Conservation (phyloP, 1,140 invertebrate species). For the Hyles euphorbiae region DNA sequence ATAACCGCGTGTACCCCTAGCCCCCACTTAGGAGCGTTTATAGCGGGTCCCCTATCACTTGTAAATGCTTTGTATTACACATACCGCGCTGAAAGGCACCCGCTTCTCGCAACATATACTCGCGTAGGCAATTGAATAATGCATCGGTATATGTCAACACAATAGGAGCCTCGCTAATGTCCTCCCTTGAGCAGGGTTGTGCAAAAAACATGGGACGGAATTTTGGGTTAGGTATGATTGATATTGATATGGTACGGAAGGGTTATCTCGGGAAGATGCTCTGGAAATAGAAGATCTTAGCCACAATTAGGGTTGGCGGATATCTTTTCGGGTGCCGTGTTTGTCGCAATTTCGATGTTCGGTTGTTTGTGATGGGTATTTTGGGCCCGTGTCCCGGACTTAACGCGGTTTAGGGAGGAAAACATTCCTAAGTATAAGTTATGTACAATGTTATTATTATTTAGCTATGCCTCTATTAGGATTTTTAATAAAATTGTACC, state of each 20-base stretch:
- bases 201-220: slow-evolving; percentile 27
- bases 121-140: slow-evolving; percentile 39
- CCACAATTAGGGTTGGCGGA: no score
- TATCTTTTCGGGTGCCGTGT: no score
- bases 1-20: slow-evolving; percentile 1
- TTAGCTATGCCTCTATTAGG: no score
- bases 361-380: no score
- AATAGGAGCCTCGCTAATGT: slow-evolving; percentile 21
- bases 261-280: neutral
- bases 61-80: slow-evolving; percentile 40
- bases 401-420: no score
- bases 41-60: slow-evolving; percentile 31
- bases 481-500: no score
- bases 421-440: no score
- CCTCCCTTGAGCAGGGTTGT: slow-evolving; percentile 27
- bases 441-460: no score
- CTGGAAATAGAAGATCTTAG: neutral
- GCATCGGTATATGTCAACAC: slow-evolving; percentile 32
- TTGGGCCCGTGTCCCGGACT: no score
- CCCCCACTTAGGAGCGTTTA: slow-evolving; percentile 28
- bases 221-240: slow-evolving; percentile 16
- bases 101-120: slow-evolving; percentile 20
- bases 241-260: slow-evolving; percentile 4
- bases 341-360: no score
- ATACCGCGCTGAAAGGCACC: slow-evolving; percentile 15